Percentiles rank a stretch among this genome's conserved stretches.
Evolutionary conservation across 2,888 invertebrate species (phyloP).

Genomic region (Torymus tubicola): DNA sequence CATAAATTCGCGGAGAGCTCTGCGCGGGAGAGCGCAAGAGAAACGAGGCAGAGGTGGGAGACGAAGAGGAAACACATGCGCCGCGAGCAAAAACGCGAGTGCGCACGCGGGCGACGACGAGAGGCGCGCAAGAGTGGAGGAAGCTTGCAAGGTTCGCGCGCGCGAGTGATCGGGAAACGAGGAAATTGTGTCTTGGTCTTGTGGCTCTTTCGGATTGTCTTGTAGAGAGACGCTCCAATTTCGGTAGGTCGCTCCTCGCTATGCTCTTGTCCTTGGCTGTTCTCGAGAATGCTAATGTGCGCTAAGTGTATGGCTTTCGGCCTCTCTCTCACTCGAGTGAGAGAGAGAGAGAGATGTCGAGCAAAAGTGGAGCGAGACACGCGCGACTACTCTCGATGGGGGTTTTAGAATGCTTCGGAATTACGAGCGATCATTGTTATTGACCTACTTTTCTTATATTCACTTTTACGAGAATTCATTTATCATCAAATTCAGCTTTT

Average conservation of each 20-base stretch:
- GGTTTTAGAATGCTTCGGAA: too few relatives aligned
- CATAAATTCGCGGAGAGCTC: constrained; percentile 45
- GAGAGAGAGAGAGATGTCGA: not conserved
- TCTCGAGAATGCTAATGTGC: too few relatives aligned
- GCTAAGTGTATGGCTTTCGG: not conserved
- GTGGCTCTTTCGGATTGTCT: too few relatives aligned
- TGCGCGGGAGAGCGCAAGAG: constrained; percentile 16
- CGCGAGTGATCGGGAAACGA: not conserved
- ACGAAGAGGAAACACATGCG: constrained; percentile 45
- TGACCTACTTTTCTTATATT: too few relatives aligned
- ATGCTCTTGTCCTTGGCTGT: too few relatives aligned
- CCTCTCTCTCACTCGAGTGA: not conserved
- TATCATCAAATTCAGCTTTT: too few relatives aligned
- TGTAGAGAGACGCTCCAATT: too few relatives aligned
- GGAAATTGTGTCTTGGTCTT: not conserved
- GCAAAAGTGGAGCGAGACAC: not conserved
- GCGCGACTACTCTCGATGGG: too few relatives aligned
- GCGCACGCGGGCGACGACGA: constrained; percentile 33
- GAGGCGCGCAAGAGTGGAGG: not conserved
- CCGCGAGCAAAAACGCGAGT: constrained; percentile 39
- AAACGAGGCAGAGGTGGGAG: not conserved
- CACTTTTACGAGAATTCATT: too few relatives aligned
- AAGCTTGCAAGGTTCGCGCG: too few relatives aligned
- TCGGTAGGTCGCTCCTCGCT: too few relatives aligned
- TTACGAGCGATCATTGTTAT: too few relatives aligned